Percentiles rank a stretch among this genome's conserved stretches.
These are phyloP conservation scores for Alviniconcha marisindica DNA, from an alignment of 1,140 invertebrate species.

Conservation along the genomic window DNA sequence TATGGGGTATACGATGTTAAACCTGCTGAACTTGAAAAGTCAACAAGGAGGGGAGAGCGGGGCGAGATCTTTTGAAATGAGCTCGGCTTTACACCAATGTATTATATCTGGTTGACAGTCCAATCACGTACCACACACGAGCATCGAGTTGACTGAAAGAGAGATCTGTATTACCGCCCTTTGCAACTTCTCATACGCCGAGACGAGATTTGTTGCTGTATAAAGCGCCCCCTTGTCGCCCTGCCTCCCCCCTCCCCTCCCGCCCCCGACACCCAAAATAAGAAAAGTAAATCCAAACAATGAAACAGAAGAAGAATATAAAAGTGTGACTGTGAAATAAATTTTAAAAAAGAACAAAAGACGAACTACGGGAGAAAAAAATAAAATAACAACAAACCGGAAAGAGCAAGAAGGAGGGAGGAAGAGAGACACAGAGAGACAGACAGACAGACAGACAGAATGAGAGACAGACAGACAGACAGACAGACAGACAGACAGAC, in stretches of 20 bases:
- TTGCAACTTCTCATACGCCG: no score
- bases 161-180: constrained; percentile 1
- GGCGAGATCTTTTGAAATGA: neutral
- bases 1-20: neutral
- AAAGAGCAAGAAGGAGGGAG: neutral
- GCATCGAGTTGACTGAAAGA: no score
- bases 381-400: neutral
- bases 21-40: constrained; percentile 10
- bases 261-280: no score
- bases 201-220: no score
- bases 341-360: neutral
- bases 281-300: no score
- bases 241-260: no score
- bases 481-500: no score
- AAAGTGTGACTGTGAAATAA: neutral
- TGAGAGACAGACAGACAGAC: neutral
- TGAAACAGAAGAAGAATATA: neutral
- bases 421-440: neutral
- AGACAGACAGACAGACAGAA: neutral
- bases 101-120: constrained; percentile 27
- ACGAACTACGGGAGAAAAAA: neutral
- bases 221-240: no score
- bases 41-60: neutral
- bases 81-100: neutral
- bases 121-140: constrained; percentile 5